Evolutionary conservation across 2,888 invertebrate genomes (phyloP), one percentile per base, ranked within the genome.

Genomic region (Brassicogethes aeneus): DNA sequence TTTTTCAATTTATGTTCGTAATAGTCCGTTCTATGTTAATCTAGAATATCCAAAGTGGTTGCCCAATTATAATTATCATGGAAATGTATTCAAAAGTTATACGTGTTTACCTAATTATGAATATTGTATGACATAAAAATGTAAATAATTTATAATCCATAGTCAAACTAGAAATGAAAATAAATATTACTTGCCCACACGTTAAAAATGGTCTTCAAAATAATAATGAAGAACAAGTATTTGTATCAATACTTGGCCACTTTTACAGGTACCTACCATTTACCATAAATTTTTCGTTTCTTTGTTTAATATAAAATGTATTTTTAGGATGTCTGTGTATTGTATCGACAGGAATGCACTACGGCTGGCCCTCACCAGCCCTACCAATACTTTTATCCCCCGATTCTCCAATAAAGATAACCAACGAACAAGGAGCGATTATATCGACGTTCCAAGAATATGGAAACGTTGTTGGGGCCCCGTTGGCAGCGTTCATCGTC

Each of bases 371-470:
- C 10, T 23, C 23, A 23, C 23, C 12, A 12, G 17, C 13, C 13
- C 2, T 30, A 15, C 23, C 23, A 5, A 7, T 23, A 7, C 23
- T 23, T 7, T 10, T 7, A 10, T 23, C 23, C 5, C 23, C 23
- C 23, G 10, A 23, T 23, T 23, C 23, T 7, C 23, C 23, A 23
- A 72, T 74, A 56, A 69, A 64, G 38, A 69, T 72, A 36, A 59
- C 68, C n/a, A 31, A 55, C 8, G 69, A 67, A 44, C 64, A 74
- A 50, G 70, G 70, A 53, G 73, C 75, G 58, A 74, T 74, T 74
- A 71, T 75, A 57, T 74, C 73, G 2, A 76, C 77, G 34, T 70
- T 79, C 52, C 76, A 75, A 67, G 73, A 77, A 50, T 65, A 78
- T 39, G 77, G 76, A 50, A 76, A 75, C 1, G 72, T 76, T 10